Conservation (phyloP, 2,888 invertebrate genomes). For the Criorhina ranunculi region DNA sequence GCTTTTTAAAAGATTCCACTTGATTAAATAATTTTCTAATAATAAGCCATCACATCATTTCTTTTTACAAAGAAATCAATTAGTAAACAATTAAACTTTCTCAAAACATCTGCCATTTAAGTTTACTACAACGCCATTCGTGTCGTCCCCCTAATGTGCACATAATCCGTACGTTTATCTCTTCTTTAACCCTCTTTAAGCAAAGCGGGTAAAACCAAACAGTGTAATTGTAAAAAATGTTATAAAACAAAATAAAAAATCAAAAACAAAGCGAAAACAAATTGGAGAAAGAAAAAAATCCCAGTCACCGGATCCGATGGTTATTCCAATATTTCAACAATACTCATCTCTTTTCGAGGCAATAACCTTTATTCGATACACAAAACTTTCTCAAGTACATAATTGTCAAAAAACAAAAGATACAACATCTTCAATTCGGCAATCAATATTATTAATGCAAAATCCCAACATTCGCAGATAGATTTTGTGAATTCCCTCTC, state of each 20-base stretch:
- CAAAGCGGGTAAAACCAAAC: constrained; percentile 25
- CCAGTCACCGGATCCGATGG: constrained; percentile 14
- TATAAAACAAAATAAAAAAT: too few species aligned
- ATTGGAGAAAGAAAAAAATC: constrained; percentile 13
- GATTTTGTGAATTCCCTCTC: constrained; percentile 17
- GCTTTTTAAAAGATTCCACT: too few species aligned
- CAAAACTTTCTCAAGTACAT: neutral
- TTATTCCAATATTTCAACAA: constrained; percentile 15
- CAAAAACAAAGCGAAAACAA: neutral
- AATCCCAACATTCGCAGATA: constrained; percentile 13
- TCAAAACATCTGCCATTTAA: neutral
- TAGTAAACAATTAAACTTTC: constrained; percentile 12
- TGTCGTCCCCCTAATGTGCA: neutral
- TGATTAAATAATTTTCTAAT: neutral
- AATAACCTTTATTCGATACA: constrained; percentile 1
- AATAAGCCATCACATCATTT: neutral
- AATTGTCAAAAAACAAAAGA: neutral
- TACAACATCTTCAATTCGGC: neutral
- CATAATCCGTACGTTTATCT: neutral
- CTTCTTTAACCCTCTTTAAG: neutral
- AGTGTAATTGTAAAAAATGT: constrained; percentile 14
- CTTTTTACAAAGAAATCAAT: neutral
- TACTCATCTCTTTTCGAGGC: constrained; percentile 12
- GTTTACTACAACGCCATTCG: neutral
- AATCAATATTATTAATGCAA: constrained; percentile 27